Evolutionary conservation across 1,140 invertebrate species (phyloP), one percentile per base, ranked within the genome.

Genomic region (Drosophila rufa): DNA sequence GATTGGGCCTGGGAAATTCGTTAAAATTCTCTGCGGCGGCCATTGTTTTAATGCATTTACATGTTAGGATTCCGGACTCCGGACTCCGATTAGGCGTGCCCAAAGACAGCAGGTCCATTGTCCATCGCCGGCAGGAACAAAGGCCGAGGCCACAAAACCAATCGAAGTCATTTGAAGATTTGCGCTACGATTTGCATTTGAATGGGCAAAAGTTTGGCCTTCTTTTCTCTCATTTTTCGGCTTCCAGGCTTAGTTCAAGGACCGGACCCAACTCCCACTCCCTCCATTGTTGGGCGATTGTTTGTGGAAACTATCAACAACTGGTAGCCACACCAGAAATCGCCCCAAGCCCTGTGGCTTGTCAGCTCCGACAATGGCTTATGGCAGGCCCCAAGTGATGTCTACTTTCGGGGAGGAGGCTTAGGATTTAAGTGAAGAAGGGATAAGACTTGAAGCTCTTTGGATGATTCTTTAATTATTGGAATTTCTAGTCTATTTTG

Each of bases 141-240:
- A 71, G 75, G 66, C 82, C 78, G 69, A 70, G 56, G 73, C 62
- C 75, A 82, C 67, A 80, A 79, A 89, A 84, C 84, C 84, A 90
- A 89, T 89, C 84, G 85, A 89, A 89, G 84, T 84, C 84, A 90
- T 89, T 89, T 89, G 66, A 90, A 89, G 84, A 90, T 84, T 89
- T 87, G 55, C 73, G 60, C 51, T 51, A 45, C 51, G 83, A 89
- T 87, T 89, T 89, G 84, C 84, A 89, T 89, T 84, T 89, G 85
- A 89, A 89, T 89, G 78, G 75, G n/a, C 19, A 48, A 77, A 77
- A 77, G 42, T 71, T 69, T 68, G 75, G 51, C 38, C 64, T 65
- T 70, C 42, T 58, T 58, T 74, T 68, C 61, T 58, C 42, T 53
- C 19, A 40, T 15, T 38, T 56, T 60, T 46, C 47, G 43, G 43